Base-by-base conservation (phyloP, 2,888 invertebrate species). In the Diarsia dahlii region DNA sequence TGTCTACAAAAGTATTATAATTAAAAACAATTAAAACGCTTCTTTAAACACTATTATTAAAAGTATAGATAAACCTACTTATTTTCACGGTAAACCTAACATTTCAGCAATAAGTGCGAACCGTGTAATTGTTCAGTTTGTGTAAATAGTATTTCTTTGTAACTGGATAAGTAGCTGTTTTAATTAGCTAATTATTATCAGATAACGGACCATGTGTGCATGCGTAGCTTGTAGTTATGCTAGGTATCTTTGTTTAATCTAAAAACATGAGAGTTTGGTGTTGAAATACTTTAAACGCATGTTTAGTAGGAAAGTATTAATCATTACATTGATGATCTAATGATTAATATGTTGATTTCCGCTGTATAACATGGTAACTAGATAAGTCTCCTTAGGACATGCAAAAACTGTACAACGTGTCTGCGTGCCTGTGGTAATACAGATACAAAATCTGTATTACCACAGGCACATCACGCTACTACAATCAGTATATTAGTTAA, bases 141-240 rank as follows among this genome's bases (percentile, higher is more conserved):
- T 73, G 80, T 56, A 76, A 83, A 83, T 74, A 72, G 52, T 58
- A 84, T 67, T 80, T 83, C 71, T 80, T 80, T 64, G 58, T 62
- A 70, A 76, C 63, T 62, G 45, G 6, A 13, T 83, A 80, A 83
- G 56, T 74, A 80, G 62, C 56, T 58, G 73, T 74, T 80, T 76
- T 76, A 84, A 83, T 83, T 74, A 72, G 62, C 50, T 77, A 80
- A 84, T 77, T 80, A 74, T 83, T 80, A 80, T 80, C 74, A 64
- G 83, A 83, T 76, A 83, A 60, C 71, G 48, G 68, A 15, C 20
- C 18, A 13, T 74, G 69, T 78, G 52, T n/a, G 69, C 46, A 66
- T 66, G 58, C 74, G 58, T 60, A 39, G 39, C 63, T 18, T 77
- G 58, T 77, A 34, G 58, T 69, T 78, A 63, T 58, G 66, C 58